A percentile compares a stretch with the other conserved stretches of the same genome.
Evolutionary conservation across 2,113 vertebrate genomes (phyloP).

Genomic region (Neogobius melanostomus): DNA sequence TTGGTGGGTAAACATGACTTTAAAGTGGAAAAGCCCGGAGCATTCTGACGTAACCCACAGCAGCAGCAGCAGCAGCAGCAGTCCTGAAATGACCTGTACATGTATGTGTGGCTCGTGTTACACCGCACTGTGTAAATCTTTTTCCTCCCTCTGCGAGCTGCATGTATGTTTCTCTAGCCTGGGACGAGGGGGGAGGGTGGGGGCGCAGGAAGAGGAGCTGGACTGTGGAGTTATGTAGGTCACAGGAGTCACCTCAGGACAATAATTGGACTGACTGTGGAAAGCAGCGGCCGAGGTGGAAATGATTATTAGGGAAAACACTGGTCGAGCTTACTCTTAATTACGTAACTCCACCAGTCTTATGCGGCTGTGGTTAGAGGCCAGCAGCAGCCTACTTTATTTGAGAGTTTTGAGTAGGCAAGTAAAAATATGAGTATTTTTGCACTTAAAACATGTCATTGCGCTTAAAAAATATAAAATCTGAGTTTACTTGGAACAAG

Average conservation of each 20-base stretch:
- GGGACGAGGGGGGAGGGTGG: conserved; percentile 9
- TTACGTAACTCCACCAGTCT: too few relatives aligned
- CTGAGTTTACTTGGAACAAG: too few relatives aligned
- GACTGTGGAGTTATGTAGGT: conserved; percentile 34
- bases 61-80: conserved; percentile 15
- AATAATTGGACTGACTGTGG: conserved; percentile 7
- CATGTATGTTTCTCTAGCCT: conserved; percentile 14
- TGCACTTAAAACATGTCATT: too few relatives aligned
- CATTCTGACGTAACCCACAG: neutral
- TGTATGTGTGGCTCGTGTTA: conserved; percentile 32
- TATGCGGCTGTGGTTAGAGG: too few relatives aligned
- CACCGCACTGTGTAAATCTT: conserved; percentile 1
- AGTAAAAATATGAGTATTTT: too few relatives aligned
- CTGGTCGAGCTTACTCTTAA: too few relatives aligned
- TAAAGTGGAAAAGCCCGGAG: neutral
- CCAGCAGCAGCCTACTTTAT: too few relatives aligned
- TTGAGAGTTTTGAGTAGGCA: too few relatives aligned
- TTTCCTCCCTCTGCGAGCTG: neutral
- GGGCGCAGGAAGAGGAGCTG: conserved; percentile 4
- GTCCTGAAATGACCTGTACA: conserved; percentile 28
- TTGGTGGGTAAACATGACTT: too few relatives aligned
- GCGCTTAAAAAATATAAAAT: too few relatives aligned
- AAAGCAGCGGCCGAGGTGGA: neutral
- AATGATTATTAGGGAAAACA: neutral
- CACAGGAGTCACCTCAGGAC: conserved; percentile 44